These are phyloP conservation scores for Tupiocoris notatus DNA, from an alignment of 2,888 invertebrate species.

Conservation along the genomic window DNA sequence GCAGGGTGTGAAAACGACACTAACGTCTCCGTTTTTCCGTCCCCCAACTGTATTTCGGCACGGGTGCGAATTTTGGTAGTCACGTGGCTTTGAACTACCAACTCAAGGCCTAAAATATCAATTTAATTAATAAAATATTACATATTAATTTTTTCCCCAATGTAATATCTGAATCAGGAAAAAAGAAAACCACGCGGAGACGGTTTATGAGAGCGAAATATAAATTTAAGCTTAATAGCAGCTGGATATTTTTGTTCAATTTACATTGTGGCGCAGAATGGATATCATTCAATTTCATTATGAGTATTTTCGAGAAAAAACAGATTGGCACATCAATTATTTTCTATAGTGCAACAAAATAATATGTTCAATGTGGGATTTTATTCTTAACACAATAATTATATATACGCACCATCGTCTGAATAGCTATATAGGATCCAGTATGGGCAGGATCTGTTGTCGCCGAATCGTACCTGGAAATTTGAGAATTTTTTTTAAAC, in stretches of 20 bases:
- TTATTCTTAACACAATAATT: background rate
- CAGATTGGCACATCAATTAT: too few relatives aligned
- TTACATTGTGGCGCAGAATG: too few relatives aligned
- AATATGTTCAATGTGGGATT: too few relatives aligned
- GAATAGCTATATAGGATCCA: conserved; percentile 25
- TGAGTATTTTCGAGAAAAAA: too few relatives aligned
- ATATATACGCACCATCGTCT: conserved; percentile 13
- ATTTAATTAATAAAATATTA: background rate
- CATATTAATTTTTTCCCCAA: too few relatives aligned
- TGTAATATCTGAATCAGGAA: too few relatives aligned
- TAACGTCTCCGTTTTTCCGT: background rate
- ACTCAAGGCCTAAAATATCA: background rate
- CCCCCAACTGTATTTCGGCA: background rate
- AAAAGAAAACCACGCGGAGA: too few relatives aligned
- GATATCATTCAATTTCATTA: too few relatives aligned
- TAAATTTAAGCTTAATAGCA: too few relatives aligned
- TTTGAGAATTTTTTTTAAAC: too few relatives aligned
- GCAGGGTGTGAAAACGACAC: conserved; percentile 15
- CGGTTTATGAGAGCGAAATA: background rate
- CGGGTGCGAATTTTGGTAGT: background rate
- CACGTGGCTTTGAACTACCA: conserved; percentile 22
- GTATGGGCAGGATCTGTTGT: conserved; percentile 14
- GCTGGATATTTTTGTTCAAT: too few relatives aligned
- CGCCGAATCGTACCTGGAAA: conserved; percentile 24
- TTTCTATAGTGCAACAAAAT: too few relatives aligned